phyloP scores from a whole-genome alignment of 1,140 invertebrate species.

The Panagrolaimus sp. region DNA sequence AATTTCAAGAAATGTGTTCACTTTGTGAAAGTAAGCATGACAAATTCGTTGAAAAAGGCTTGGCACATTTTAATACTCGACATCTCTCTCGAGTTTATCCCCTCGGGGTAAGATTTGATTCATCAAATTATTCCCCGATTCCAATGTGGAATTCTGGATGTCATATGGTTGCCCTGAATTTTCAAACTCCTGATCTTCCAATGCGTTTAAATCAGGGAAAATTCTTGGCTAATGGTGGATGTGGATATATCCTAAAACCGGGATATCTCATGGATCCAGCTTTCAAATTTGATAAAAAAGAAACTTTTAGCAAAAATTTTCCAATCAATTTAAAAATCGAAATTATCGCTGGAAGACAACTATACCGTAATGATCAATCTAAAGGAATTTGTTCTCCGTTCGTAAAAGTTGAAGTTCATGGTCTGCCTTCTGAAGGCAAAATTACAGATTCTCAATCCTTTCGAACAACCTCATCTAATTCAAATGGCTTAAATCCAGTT shows the following conservation, averaged over 20 bases:
- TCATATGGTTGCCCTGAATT: slow-evolving; percentile 72
- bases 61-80: slow-evolving; percentile 45
- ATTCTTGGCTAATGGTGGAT: slow-evolving; percentile 61
- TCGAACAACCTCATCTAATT: slow-evolving; percentile 76
- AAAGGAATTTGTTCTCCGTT: slow-evolving; percentile 82
- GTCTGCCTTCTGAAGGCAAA: slow-evolving; percentile 72
- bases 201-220: slow-evolving; percentile 59
- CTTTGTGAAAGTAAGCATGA: slow-evolving; percentile 57
- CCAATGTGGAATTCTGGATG: slow-evolving; percentile 89
- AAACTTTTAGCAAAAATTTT: slow-evolving; percentile 17
- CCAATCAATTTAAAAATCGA: slow-evolving; percentile 55
- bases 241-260: slow-evolving; percentile 89
- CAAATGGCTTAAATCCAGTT: slow-evolving; percentile 92
- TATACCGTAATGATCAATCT: slow-evolving; percentile 73
- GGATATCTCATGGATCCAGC: slow-evolving; percentile 78
- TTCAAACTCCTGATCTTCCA: slow-evolving; percentile 54
- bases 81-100: slow-evolving; percentile 80
- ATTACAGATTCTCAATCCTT: slow-evolving; percentile 78
- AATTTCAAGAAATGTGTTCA: slow-evolving; percentile 58
- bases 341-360: slow-evolving; percentile 82
- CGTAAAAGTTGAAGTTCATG: slow-evolving; percentile 85
- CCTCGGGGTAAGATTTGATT: slow-evolving; percentile 85
- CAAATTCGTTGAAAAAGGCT: slow-evolving; percentile 55
- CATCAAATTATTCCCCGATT: slow-evolving; percentile 91
- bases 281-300: slow-evolving; percentile 68